Percentiles rank a stretch among this genome's conserved stretches.
Conservation (phyloP, 2,113 vertebrate genomes). For the Furnarius figulus region DNA sequence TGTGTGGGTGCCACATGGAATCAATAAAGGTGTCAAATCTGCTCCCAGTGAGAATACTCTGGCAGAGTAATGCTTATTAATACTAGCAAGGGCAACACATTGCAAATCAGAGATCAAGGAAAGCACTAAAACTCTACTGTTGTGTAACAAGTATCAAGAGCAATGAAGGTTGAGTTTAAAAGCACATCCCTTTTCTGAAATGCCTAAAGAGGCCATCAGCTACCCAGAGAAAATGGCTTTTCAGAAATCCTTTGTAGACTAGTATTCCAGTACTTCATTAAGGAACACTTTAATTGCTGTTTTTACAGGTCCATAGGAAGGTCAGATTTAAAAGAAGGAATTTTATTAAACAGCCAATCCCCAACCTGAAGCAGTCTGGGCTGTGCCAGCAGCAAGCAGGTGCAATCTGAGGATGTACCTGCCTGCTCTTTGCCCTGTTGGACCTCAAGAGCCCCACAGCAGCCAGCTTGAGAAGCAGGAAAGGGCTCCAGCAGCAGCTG, state of each 20-base stretch:
- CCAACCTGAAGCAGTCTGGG: background rate
- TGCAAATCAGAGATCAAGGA: background rate
- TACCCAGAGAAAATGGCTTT: background rate
- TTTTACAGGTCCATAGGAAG: background rate
- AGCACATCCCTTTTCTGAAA: background rate
- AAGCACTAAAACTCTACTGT: background rate
- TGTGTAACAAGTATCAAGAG: background rate
- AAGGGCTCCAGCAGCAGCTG: background rate
- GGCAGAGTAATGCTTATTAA: background rate
- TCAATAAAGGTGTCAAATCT: background rate
- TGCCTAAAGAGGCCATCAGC: background rate
- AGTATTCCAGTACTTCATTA: background rate
- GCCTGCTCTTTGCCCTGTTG: background rate
- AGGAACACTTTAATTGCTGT: background rate
- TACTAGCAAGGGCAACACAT: background rate
- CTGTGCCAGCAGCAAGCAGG: background rate
- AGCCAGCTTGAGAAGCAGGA: background rate
- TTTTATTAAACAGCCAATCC: background rate
- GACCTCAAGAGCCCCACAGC: rapidly evolving
- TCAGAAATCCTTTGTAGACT: background rate
- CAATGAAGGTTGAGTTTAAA: background rate
- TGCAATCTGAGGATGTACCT: background rate
- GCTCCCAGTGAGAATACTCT: background rate
- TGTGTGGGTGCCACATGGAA: background rate
- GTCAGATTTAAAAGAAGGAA: background rate